Evolutionary conservation across 2,888 invertebrate species (phyloP).

Genomic region (Fragum whitleyi): DNA sequence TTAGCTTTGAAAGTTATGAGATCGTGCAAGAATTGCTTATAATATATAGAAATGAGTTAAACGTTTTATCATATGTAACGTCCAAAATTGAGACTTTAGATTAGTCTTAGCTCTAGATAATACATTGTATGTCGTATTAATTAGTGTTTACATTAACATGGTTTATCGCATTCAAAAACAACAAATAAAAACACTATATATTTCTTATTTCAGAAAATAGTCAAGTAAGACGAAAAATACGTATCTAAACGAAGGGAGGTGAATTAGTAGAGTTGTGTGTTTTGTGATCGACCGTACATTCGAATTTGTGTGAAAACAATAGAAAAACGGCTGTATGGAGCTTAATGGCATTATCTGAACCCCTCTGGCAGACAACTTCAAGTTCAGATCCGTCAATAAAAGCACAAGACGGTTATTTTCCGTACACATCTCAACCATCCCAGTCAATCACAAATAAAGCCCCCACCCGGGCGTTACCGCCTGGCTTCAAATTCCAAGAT

Average conservation of each 20-base stretch:
- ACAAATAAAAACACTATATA: too few species aligned
- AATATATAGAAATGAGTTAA: too few species aligned
- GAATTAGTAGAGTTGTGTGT: neutral
- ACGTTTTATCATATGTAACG: too few species aligned
- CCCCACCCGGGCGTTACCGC: constrained; percentile 75
- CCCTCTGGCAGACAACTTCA: constrained; percentile 49
- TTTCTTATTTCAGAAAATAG: neutral
- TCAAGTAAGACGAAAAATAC: neutral
- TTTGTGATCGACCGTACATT: neutral
- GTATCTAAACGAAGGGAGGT: neutral
- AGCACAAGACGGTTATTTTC: constrained; percentile 36
- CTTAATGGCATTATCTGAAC: constrained; percentile 70
- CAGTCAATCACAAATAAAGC: constrained; percentile 29
- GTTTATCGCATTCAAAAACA: too few species aligned
- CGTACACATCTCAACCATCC: constrained; percentile 17
- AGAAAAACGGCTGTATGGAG: constrained; percentile 62
- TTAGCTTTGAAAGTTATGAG: too few species aligned
- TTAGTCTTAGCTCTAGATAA: too few species aligned
- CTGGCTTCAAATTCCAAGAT: constrained; percentile 74
- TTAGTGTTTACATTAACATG: too few species aligned
- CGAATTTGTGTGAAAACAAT: constrained; percentile 4
- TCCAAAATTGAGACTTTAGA: too few species aligned
- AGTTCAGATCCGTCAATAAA: constrained; percentile 30
- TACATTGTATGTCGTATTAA: too few species aligned
- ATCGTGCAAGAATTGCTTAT: too few species aligned